Evolutionary conservation across 2,888 invertebrate genomes (phyloP).

Genomic region (Drosophila atroscutellata): DNA sequence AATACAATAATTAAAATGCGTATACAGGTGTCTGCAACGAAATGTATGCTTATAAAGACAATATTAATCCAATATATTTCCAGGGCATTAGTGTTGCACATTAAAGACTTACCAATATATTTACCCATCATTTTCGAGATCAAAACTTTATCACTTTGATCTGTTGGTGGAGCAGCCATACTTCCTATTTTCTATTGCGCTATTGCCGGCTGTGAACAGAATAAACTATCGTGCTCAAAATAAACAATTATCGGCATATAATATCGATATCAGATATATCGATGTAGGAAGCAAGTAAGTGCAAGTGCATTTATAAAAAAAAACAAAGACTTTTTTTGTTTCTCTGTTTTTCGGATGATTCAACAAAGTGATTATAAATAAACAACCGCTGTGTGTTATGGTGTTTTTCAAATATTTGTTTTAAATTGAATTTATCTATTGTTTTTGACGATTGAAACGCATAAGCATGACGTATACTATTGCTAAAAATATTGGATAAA

Average conservation of each 20-base stretch:
- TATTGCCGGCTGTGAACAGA: too few relatives aligned
- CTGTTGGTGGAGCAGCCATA: slow-evolving; percentile 36
- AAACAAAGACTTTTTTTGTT: slow-evolving; percentile 31
- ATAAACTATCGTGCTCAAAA: background rate
- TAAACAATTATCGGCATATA: background rate
- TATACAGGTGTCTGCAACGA: slow-evolving; percentile 52
- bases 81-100: background rate
- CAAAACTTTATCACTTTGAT: slow-evolving; percentile 7
- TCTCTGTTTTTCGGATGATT: background rate
- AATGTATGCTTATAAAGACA: background rate
- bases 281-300: slow-evolving; percentile 31
- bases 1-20: slow-evolving; percentile 38
- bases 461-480: slow-evolving; percentile 13
- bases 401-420: background rate
- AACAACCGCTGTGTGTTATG: background rate
- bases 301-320: slow-evolving; percentile 52
- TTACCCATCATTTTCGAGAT: slow-evolving; percentile 44
- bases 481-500: slow-evolving; percentile 21
- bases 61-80: background rate
- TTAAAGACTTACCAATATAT: slow-evolving; percentile 44
- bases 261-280: slow-evolving; percentile 22
- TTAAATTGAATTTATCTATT: slow-evolving; percentile 12
- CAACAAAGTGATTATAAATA: background rate
- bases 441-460: background rate
- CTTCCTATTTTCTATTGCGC: too few relatives aligned